Evolutionary conservation across 2,797 vertebrate species (phyloP).

Genomic region (Karalla daura): DNA sequence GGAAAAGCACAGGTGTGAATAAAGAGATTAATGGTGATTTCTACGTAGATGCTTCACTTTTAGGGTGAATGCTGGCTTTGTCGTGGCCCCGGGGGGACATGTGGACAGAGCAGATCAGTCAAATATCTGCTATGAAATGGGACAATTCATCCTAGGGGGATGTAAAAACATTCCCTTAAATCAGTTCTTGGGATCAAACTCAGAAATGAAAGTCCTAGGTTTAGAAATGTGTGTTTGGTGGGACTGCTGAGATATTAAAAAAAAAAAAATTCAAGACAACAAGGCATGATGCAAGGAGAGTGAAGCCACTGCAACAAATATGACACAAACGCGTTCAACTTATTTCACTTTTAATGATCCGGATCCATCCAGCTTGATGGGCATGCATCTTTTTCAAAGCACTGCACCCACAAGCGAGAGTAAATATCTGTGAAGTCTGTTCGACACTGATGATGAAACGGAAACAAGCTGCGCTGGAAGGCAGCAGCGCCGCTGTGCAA

Average conservation of each 20-base stretch:
- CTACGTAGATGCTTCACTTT: neutral
- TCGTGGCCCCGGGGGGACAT: neutral
- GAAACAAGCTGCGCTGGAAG: neutral
- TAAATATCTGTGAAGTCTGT: neutral
- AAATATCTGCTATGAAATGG: slow-evolving; percentile 7
- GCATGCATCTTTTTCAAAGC: neutral
- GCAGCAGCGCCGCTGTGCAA: neutral
- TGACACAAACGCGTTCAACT: neutral
- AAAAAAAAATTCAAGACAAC: neutral
- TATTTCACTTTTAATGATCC: too few species aligned
- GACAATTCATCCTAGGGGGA: neutral
- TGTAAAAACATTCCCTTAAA: neutral
- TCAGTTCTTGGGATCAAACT: neutral
- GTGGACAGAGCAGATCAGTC: neutral
- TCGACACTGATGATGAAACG: neutral
- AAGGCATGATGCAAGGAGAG: neutral
- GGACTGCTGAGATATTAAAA: neutral
- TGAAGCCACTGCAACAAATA: neutral
- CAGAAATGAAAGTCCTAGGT: neutral
- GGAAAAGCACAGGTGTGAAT: neutral
- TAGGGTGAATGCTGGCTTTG: neutral
- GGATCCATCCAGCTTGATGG: neutral
- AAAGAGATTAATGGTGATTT: slow-evolving; percentile 4
- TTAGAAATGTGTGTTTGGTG: neutral
- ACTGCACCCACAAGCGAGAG: neutral